A percentile compares a stretch with the other conserved stretches of the same genome.
These are phyloP conservation scores for Aleiodes testaceus DNA, from an alignment of 2,888 invertebrate genomes.

Conservation along the genomic window DNA sequence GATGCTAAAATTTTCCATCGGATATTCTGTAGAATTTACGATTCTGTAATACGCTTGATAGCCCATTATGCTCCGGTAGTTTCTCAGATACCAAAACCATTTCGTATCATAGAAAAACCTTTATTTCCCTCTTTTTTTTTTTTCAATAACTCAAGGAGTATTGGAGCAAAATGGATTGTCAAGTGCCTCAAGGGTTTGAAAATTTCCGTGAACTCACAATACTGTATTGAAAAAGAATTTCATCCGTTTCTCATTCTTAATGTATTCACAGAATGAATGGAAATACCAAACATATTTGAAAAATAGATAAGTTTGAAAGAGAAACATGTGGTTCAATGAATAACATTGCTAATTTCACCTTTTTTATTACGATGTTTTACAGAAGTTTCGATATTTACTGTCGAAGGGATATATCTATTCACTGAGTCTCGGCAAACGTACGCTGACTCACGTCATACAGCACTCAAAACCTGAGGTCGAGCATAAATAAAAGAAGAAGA, in stretches of 20 bases:
- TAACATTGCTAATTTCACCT: background rate
- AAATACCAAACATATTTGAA: conserved; percentile 5
- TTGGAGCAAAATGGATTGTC: conserved; percentile 26
- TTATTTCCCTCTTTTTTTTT: background rate
- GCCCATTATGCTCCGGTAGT: conserved; percentile 22
- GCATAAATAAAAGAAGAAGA: conserved; percentile 44
- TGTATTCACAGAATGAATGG: background rate
- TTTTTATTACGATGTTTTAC: conserved; percentile 74
- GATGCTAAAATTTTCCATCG: conserved; percentile 1
- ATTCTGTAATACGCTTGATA: conserved; percentile 20
- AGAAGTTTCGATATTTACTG: conserved; percentile 97
- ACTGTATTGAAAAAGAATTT: conserved; percentile 15
- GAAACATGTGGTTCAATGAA: background rate
- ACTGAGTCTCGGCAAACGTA: conserved; percentile 80
- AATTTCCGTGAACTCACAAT: conserved; percentile 7
- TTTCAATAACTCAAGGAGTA: conserved; percentile 24
- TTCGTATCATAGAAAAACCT: background rate
- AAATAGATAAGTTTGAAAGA: background rate
- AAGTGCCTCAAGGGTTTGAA: conserved; percentile 12
- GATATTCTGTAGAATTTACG: conserved; percentile 10
- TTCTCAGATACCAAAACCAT: conserved; percentile 4
- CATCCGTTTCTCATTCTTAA: conserved; percentile 30
- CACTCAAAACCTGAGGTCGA: conserved; percentile 73
- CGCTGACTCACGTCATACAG: conserved; percentile 81
- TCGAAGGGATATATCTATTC: conserved; percentile 91